Conservation (phyloP, 1,140 invertebrate species). For the Mamestra configurata region DNA sequence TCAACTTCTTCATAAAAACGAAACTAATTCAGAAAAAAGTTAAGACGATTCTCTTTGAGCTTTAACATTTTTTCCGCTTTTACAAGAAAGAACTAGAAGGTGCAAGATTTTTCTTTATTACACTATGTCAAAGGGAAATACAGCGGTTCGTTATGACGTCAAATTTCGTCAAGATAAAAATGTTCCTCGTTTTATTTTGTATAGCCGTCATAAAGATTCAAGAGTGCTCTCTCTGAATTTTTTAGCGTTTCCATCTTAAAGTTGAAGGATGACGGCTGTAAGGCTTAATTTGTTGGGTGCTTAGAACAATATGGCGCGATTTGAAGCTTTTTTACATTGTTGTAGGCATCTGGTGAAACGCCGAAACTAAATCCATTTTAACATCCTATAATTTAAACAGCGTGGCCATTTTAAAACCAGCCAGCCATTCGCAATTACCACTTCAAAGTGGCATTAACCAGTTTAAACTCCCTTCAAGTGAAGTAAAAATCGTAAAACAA, state of each 20-base stretch:
- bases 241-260: conserved; percentile 13
- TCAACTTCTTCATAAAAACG: conserved; percentile 29
- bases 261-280: not conserved
- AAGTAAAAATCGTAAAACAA: not conserved
- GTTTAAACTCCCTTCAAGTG: not conserved
- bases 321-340: not conserved
- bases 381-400: not conserved
- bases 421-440: too few relatives aligned
- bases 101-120: conserved; percentile 17
- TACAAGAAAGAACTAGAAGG: not conserved
- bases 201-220: conserved; percentile 23
- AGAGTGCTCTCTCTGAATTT: not conserved
- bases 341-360: not conserved
- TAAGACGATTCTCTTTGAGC: not conserved
- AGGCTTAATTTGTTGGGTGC: conserved; percentile 13
- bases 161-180: conserved; percentile 31
- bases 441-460: too few relatives aligned
- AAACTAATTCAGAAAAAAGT: conserved; percentile 1
- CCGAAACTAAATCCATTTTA: too few relatives aligned
- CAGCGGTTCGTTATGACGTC: not conserved
- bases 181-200: not conserved
- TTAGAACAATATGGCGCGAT: not conserved
- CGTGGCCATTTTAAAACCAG: not conserved
- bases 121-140: conserved; percentile 24
- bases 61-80: not conserved